A percentile compares a stretch with the other conserved stretches of the same genome.
phyloP scores from a whole-genome alignment of 1,140 invertebrate genomes.

The Chrysomallon squamiferum region DNA sequence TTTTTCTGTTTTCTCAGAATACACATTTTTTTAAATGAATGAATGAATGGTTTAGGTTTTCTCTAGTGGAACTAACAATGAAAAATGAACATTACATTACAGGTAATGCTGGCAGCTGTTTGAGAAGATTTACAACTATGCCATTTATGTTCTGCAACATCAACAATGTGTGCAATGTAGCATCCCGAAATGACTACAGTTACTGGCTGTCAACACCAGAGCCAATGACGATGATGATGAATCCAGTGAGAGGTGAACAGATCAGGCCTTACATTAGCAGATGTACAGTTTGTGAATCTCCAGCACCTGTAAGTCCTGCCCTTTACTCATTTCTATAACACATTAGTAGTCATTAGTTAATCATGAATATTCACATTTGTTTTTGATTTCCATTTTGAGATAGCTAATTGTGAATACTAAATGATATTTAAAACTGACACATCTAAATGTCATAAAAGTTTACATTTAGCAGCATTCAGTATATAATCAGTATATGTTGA shows the following conservation, averaged over 20 bases:
- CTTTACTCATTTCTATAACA: conserved; percentile 3
- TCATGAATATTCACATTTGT: no score
- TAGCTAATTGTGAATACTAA: no score
- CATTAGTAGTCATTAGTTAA: no score
- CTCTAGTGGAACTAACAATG: no score
- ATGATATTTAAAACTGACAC: no score
- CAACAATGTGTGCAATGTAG: conserved; percentile 60
- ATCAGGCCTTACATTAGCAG: conserved; percentile 63
- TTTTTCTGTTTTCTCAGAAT: no score
- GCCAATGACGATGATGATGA: conserved; percentile 61
- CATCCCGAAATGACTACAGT: conserved; percentile 61
- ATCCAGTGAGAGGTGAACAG: conserved; percentile 43
- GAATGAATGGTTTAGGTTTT: no score
- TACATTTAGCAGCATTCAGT: no score
- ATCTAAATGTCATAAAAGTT: no score
- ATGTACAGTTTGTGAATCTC: conserved; percentile 93
- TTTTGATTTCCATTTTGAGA: no score
- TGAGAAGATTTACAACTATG: conserved; percentile 61
- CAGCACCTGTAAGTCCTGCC: conserved; percentile 71
- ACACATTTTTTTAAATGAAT: no score
- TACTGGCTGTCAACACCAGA: conserved; percentile 63
- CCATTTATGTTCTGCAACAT: conserved; percentile 65
- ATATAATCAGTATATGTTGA: no score
- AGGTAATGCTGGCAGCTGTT: conserved; percentile 62
- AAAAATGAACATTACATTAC: conserved; percentile 1